Percentiles rank a stretch among this genome's conserved stretches.
These are phyloP conservation scores for Drosophila pruinosa DNA, from an alignment of 1,140 invertebrate genomes.

Conservation along the genomic window DNA sequence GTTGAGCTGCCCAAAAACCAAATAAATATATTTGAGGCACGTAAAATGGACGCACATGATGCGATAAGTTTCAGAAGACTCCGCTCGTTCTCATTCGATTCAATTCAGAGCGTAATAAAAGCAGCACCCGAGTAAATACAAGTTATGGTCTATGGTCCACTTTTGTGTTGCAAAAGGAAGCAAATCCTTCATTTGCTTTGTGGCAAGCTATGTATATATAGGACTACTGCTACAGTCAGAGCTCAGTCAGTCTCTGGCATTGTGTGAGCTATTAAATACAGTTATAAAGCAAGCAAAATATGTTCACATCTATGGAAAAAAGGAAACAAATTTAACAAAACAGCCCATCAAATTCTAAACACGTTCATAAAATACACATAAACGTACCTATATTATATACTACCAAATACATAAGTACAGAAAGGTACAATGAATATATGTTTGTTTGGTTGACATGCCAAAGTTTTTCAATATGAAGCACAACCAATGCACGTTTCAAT, in stretches of 20 bases:
- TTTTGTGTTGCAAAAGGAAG: conserved; percentile 22
- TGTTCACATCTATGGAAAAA: conserved; percentile 33
- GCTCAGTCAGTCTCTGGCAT: conserved; percentile 2
- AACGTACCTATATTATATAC: conserved; percentile 8
- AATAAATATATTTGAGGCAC: conserved; percentile 47
- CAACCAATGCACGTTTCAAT: conserved; percentile 59
- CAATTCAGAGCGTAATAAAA: conserved; percentile 45
- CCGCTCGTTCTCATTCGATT: conserved; percentile 6
- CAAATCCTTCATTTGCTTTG: conserved; percentile 31
- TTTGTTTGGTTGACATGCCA: conserved; percentile 50
- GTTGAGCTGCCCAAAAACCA: neutral
- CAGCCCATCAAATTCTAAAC: conserved; percentile 52
- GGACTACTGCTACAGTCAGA: neutral
- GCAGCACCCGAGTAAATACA: conserved; percentile 32
- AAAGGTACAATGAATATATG: conserved; percentile 4
- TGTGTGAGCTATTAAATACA: conserved; percentile 49
- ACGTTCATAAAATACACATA: conserved; percentile 55
- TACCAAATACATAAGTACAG: neutral
- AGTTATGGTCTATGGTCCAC: conserved; percentile 50
- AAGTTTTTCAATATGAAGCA: conserved; percentile 36
- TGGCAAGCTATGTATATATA: neutral
- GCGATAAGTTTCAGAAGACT: conserved; percentile 46
- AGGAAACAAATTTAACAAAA: conserved; percentile 8
- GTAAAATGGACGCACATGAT: conserved; percentile 45
- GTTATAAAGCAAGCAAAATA: conserved; percentile 50